A percentile compares a stretch with the other conserved stretches of the same genome.
Evolutionary conservation across 37 sponge, comb jelly and placozoan genomes (phyloP).

Genomic region (Theonella swinhoei): DNA sequence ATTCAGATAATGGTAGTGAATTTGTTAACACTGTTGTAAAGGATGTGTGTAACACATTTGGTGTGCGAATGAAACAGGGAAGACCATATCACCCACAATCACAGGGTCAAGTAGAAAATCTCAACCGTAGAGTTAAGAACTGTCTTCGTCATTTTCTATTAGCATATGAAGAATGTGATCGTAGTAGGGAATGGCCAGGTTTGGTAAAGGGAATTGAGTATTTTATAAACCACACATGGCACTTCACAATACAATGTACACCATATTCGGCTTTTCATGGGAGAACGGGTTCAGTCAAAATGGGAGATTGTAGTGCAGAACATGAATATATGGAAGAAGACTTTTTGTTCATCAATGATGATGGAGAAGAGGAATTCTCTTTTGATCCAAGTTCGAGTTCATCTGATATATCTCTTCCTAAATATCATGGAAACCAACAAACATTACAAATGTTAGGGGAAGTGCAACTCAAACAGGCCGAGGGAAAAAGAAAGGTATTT

Average conservation of each 20-base stretch:
- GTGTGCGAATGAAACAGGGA: conserved; percentile 9
- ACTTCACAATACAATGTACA: neutral
- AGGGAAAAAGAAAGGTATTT: neutral
- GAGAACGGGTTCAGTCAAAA: neutral
- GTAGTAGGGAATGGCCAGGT: neutral
- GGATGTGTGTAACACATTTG: neutral
- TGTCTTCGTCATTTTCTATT: neutral
- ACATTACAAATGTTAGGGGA: neutral
- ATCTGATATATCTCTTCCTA: neutral
- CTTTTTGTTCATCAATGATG: neutral
- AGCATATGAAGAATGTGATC: neutral
- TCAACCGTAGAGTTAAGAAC: conserved; percentile 27
- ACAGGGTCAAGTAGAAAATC: conserved; percentile 34
- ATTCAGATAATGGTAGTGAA: conserved; percentile 31
- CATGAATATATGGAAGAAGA: neutral
- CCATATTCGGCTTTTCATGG: neutral
- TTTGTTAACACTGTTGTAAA: conserved; percentile 6
- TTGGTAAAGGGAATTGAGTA: neutral
- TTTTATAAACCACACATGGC: neutral
- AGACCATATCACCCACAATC: conserved; percentile 37
- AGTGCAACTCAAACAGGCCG: neutral
- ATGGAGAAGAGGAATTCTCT: neutral
- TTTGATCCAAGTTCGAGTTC: neutral
- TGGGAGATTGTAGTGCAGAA: neutral
- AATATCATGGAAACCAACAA: neutral